Conservation (phyloP, 2,888 invertebrate species). For the Diarsia rubi region DNA sequence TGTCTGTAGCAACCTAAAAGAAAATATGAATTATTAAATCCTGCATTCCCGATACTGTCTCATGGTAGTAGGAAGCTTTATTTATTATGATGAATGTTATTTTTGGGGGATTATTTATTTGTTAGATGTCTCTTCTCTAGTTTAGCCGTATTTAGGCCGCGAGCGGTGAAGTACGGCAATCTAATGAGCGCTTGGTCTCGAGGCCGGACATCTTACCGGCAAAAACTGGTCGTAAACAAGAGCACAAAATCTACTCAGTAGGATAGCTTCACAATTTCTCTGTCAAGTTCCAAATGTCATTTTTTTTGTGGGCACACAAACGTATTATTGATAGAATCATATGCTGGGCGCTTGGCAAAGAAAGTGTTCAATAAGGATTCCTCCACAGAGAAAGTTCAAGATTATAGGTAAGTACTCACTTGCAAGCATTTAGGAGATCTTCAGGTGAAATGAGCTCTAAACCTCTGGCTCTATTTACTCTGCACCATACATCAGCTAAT, state of each 20-base stretch:
- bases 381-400: neutral
- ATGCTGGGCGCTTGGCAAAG: no score
- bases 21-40: neutral
- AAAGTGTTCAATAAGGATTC: neutral
- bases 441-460: constrained; percentile 99
- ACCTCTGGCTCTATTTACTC: constrained; percentile 98
- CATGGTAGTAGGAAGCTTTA: neutral
- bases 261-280: neutral
- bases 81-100: neutral
- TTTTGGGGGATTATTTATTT: neutral
- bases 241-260: neutral
- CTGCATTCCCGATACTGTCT: neutral
- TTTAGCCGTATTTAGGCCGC: neutral
- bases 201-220: neutral
- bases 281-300: no score
- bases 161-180: neutral
- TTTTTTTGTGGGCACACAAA: no score
- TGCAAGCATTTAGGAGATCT: constrained; percentile 98
- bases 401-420: constrained; percentile 80
- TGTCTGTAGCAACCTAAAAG: constrained; percentile 90
- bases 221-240: neutral
- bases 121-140: neutral
- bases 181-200: neutral
- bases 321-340: no score
- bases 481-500: constrained; percentile 98